These are phyloP conservation scores for Chloroceryle aenea DNA, from an alignment of 2,113 vertebrate species.

Conservation along the genomic window DNA sequence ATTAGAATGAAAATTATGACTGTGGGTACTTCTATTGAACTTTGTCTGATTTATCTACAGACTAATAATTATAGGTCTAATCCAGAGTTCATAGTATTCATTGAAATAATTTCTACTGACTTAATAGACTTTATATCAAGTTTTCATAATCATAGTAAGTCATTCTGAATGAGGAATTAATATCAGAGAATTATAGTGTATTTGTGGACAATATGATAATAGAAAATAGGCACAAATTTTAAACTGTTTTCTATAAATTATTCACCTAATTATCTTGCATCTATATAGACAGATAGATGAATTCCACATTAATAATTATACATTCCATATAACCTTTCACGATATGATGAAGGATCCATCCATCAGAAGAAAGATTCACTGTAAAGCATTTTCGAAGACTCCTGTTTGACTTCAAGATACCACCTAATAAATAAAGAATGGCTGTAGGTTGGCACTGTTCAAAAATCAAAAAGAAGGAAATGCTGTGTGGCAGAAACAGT, in stretches of 20 bases:
- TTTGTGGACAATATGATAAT: neutral
- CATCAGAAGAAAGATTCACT: slow-evolving; percentile 17
- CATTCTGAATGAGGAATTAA: neutral
- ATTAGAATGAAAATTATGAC: slow-evolving; percentile 26
- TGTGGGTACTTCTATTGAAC: neutral
- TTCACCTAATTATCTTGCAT: slow-evolving; percentile 24
- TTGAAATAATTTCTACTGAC: neutral
- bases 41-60: neutral
- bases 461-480: neutral
- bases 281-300: neutral
- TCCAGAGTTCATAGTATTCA: slow-evolving; percentile 32
- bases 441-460: neutral
- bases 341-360: slow-evolving; percentile 20
- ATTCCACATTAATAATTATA: neutral
- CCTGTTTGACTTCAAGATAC: neutral
- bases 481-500: neutral
- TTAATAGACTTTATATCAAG: slow-evolving; percentile 6
- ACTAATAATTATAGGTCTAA: slow-evolving; percentile 8
- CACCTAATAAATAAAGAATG: neutral
- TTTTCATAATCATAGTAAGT: neutral
- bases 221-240: neutral
- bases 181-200: neutral
- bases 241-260: slow-evolving; percentile 18
- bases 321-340: neutral
- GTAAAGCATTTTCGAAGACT: slow-evolving; percentile 15